These are phyloP conservation scores for Xyliphius kryptos DNA, from an alignment of 2,113 vertebrate genomes.

Conservation along the genomic window DNA sequence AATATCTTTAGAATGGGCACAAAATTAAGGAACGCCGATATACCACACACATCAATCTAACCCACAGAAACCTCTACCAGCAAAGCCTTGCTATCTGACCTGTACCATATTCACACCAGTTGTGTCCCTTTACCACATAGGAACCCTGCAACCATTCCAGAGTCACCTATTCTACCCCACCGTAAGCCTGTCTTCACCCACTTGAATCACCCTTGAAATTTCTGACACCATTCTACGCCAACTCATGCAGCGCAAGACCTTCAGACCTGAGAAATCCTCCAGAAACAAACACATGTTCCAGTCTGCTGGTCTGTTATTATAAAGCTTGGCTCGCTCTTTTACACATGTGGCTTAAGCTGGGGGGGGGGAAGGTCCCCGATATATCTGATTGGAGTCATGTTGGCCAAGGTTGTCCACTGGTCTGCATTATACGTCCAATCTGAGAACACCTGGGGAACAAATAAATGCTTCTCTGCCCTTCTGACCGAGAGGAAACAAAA, in stretches of 20 bases:
- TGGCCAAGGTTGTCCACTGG: slow-evolving; percentile 8
- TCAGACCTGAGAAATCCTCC: neutral
- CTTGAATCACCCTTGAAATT: neutral
- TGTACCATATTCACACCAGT: no score
- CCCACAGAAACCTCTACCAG: no score
- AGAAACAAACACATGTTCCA: slow-evolving; percentile 13
- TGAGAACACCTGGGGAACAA: slow-evolving; percentile 5
- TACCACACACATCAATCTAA: no score
- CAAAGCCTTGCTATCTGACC: no score
- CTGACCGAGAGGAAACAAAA: no score
- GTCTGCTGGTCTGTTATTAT: slow-evolving; percentile 59
- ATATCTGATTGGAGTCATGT: slow-evolving; percentile 36
- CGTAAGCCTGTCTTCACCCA: neutral
- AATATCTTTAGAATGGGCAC: no score
- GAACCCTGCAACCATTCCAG: no score
- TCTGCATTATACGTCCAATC: slow-evolving; percentile 4
- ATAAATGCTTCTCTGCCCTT: neutral
- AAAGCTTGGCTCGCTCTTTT: slow-evolving; percentile 50
- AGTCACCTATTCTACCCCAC: no score
- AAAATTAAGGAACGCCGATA: no score
- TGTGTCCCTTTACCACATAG: no score
- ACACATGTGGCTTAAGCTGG: slow-evolving; percentile 64
- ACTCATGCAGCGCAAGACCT: neutral
- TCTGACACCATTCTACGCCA: neutral
- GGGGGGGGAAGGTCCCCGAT: no score